Base-by-base conservation (phyloP, 1,140 invertebrate genomes). In the Penaeus vannamei region DNA sequence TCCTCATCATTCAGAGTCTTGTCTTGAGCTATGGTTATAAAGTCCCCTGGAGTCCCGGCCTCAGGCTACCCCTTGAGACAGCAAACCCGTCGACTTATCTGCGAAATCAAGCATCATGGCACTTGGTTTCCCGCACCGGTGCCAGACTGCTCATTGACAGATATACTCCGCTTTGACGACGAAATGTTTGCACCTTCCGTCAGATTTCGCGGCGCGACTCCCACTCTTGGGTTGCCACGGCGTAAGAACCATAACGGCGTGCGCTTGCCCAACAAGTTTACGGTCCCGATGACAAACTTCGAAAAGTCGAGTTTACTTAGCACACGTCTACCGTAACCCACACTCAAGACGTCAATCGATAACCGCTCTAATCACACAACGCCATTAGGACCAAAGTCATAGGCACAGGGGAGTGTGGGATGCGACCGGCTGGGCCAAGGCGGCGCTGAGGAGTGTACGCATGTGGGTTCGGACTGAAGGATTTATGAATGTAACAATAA, bases 401-500 rank as follows among this genome's bases (percentile, higher is more conserved):
- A 32, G 20, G 60, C 10, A 36, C 10, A 53, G 42, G 23, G 53
- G 29, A 36, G 42, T 60, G 19, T 64, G 80, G 53, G 81, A 79
- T 84, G 66, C n/a, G 60, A 60, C 81, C 80, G 64, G 64, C 69
- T 19, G 64, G 36, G 69, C 8, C 60, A 66, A 84, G 84, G 85
- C 61, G 36, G 85, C 64, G 81, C 62, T 84, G 81, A 84, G 85
- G 85, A 90, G 85, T 79, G 81, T 87, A 87, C 81, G 85, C 85
- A 90, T 90, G 90, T 90, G 90, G 85, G 90, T 79, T 82, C 81
- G 36, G 46, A 82, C 69, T 87, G 85, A 90, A 83, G 85, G 85
- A 90, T 90, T 90, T 90, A 90, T 87, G 90, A 90, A 87, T 90
- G 85, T 90, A 90, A 90, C 90, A 90, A 90, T 90, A 90, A 90